phyloP scores from a whole-genome alignment of 2,797 vertebrate species.

The Cercopithecus mitis region DNA sequence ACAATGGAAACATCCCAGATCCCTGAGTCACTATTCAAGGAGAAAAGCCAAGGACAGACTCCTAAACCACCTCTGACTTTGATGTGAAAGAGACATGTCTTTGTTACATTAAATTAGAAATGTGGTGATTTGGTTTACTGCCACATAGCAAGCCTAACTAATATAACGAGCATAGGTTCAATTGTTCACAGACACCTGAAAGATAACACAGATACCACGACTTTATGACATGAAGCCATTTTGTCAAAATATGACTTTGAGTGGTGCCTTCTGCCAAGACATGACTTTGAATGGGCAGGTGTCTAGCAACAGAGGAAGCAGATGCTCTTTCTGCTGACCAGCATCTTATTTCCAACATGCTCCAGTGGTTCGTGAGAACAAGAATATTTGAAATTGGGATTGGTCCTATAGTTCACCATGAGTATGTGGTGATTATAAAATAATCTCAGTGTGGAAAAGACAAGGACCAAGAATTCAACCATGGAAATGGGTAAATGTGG shows the following conservation, averaged over 20 bases:
- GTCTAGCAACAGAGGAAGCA: background rate
- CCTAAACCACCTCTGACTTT: background rate
- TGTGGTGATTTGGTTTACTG: background rate
- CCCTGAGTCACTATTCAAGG: background rate
- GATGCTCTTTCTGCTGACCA: background rate
- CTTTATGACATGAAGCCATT: background rate
- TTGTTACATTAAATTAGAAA: background rate
- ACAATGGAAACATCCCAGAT: background rate
- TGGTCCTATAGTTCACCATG: background rate
- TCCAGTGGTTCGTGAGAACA: background rate
- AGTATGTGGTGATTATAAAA: background rate
- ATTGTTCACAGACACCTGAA: background rate
- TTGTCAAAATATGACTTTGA: background rate
- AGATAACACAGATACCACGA: background rate
- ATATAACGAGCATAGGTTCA: background rate
- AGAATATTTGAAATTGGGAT: background rate
- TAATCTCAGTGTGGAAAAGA: background rate
- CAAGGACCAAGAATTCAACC: background rate
- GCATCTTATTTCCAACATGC: background rate
- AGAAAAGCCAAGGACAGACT: background rate
- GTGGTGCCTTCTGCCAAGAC: background rate
- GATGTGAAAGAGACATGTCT: background rate
- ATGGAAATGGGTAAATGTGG: background rate
- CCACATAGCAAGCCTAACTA: background rate
- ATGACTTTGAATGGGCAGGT: background rate